These are phyloP conservation scores for Brotula barbata DNA, from an alignment of 2,797 vertebrate species.

Conservation along the genomic window DNA sequence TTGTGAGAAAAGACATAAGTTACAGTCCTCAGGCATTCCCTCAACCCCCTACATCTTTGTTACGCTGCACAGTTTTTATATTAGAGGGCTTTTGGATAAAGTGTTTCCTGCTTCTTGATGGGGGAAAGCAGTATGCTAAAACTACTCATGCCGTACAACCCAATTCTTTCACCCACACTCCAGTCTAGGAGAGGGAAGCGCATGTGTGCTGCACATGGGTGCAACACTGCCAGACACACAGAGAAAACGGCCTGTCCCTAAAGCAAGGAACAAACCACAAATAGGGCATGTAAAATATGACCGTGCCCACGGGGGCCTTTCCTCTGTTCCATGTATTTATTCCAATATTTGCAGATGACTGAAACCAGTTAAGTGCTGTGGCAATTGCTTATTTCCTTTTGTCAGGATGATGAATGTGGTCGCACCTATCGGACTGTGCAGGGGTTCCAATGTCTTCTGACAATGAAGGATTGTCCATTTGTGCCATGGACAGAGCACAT, in stretches of 20 bases:
- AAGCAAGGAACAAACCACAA: constrained; percentile 73
- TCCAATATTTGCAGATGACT: constrained; percentile 81
- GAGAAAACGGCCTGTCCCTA: constrained; percentile 53
- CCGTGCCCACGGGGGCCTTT: constrained; percentile 58
- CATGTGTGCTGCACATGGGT: constrained; percentile 17
- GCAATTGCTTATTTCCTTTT: constrained; percentile 80
- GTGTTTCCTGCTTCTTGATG: constrained; percentile 30
- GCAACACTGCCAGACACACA: constrained; percentile 31
- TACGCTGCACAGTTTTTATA: constrained; percentile 15
- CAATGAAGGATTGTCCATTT: constrained; percentile 80
- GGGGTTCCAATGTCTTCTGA: constrained; percentile 71
- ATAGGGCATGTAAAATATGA: constrained; percentile 76
- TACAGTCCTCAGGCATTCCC: constrained; percentile 20
- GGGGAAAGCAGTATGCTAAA: constrained; percentile 37
- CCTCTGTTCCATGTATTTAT: constrained; percentile 70
- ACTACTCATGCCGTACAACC: constrained; percentile 33
- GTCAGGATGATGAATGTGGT: constrained; percentile 77
- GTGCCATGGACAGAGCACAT: constrained; percentile 71
- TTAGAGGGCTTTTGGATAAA: constrained; percentile 22
- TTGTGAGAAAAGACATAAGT: constrained; percentile 7
- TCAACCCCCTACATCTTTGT: constrained; percentile 1
- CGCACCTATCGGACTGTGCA: constrained; percentile 71
- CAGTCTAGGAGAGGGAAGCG: constrained; percentile 15
- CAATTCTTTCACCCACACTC: constrained; percentile 42
- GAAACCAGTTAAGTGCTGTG: constrained; percentile 77